phyloP scores from a whole-genome alignment of 2,797 vertebrate genomes.

The Pantherophis vulpinus region DNA sequence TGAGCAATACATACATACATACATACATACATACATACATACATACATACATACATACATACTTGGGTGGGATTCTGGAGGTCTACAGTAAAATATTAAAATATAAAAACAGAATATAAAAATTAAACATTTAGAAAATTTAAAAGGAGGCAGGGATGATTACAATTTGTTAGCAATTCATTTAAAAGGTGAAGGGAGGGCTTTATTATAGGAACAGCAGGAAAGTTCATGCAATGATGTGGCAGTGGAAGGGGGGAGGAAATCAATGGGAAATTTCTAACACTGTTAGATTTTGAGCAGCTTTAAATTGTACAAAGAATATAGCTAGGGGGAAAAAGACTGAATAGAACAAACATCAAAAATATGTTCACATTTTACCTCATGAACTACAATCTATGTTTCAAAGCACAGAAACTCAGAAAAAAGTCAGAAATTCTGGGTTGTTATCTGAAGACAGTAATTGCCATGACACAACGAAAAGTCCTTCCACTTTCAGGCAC shows the following conservation, averaged over 20 bases:
- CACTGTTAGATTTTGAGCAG: not conserved
- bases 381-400: not conserved
- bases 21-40: too few species aligned
- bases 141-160: not conserved
- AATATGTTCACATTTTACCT: not conserved
- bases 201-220: not conserved
- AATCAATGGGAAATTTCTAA: constrained; percentile 7
- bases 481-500: not conserved
- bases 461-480: not conserved
- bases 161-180: not conserved
- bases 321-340: not conserved
- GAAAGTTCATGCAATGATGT: rapidly evolving
- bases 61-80: not conserved
- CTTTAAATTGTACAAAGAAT: not conserved
- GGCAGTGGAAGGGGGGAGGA: not conserved
- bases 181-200: not conserved
- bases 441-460: not conserved
- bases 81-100: not conserved
- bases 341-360: not conserved
- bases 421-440: not conserved
- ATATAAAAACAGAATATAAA: not conserved
- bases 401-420: not conserved
- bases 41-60: too few species aligned
- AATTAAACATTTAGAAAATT: not conserved
- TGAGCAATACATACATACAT: too few species aligned